Conservation (phyloP, 2,797 vertebrate species). For the Crenuchus spilurus region DNA sequence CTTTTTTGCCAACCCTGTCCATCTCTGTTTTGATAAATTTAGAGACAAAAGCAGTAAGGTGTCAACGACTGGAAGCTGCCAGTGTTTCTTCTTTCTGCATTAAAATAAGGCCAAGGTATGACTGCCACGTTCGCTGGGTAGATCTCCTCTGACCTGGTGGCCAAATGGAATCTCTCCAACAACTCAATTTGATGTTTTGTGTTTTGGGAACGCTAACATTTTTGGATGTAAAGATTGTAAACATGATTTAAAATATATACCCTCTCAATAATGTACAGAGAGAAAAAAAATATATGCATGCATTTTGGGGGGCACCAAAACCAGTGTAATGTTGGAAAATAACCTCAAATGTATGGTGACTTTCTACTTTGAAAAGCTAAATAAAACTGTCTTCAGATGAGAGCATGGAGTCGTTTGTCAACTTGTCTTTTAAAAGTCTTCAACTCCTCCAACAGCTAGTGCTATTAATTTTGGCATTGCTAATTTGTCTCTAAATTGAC, state of each 20-base stretch:
- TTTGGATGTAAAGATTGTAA: conserved; percentile 47
- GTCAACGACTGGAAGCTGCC: conserved; percentile 77
- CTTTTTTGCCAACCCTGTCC: conserved; percentile 61
- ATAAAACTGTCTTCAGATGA: conserved; percentile 70
- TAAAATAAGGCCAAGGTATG: conserved; percentile 69
- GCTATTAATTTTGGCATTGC: too few relatives aligned
- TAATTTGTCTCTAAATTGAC: conserved; percentile 50
- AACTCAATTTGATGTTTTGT: conserved; percentile 42
- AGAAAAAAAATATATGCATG: conserved; percentile 67
- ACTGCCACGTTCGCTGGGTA: conserved; percentile 48
- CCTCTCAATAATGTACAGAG: conserved; percentile 55
- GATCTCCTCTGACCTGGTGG: conserved; percentile 40
- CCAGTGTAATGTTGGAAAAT: conserved; percentile 62
- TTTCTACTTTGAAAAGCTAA: conserved; percentile 67
- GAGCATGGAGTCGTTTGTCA: conserved; percentile 54
- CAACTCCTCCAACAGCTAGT: background rate
- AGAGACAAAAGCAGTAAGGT: conserved; percentile 75
- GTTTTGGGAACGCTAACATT: conserved; percentile 53
- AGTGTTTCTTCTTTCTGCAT: conserved; percentile 79
- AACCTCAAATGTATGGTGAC: conserved; percentile 69
- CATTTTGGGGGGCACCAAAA: conserved; percentile 61
- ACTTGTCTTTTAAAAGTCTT: conserved; percentile 1
- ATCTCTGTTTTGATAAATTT: conserved; percentile 78
- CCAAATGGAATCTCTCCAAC: conserved; percentile 55
- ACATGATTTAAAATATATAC: background rate